Conservation (phyloP, 37 sponge, comb jelly and placozoan species). For the Hexactinellida sp. region DNA sequence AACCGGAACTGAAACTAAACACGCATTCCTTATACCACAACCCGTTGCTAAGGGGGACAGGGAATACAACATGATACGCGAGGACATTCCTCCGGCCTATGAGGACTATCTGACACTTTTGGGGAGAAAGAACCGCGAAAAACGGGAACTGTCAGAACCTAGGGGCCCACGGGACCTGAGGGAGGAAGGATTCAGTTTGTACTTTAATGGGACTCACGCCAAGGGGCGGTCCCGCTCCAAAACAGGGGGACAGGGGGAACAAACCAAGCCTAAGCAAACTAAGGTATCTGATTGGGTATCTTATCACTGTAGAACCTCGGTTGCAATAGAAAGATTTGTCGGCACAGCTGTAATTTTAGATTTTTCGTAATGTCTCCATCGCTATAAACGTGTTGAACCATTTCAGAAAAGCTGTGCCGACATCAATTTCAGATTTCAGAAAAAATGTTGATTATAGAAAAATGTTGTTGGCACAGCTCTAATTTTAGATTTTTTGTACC, state of each 20-base stretch:
- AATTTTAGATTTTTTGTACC: no score
- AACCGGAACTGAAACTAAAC: not conserved
- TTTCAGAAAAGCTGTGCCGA: no score
- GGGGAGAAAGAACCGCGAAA: not conserved
- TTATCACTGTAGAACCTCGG: no score
- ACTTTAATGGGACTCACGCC: conserved; percentile 1
- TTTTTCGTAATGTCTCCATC: no score
- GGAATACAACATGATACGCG: not conserved
- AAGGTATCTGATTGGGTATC: no score
- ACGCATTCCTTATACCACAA: not conserved
- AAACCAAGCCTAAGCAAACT: not conserved
- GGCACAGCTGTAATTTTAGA: no score
- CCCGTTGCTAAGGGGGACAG: not conserved
- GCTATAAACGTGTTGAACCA: no score
- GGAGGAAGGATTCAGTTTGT: conserved; percentile 10
- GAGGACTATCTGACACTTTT: not conserved
- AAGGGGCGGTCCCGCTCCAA: not conserved
- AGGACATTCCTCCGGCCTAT: not conserved
- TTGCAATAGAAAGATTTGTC: no score
- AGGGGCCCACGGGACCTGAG: not conserved
- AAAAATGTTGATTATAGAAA: no score
- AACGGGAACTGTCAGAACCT: not conserved
- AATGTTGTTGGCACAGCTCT: no score
- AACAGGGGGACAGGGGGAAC: not conserved
- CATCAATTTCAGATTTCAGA: no score